phyloP scores from a whole-genome alignment of 2,888 invertebrate genomes.

The Ormia ochracea region DNA sequence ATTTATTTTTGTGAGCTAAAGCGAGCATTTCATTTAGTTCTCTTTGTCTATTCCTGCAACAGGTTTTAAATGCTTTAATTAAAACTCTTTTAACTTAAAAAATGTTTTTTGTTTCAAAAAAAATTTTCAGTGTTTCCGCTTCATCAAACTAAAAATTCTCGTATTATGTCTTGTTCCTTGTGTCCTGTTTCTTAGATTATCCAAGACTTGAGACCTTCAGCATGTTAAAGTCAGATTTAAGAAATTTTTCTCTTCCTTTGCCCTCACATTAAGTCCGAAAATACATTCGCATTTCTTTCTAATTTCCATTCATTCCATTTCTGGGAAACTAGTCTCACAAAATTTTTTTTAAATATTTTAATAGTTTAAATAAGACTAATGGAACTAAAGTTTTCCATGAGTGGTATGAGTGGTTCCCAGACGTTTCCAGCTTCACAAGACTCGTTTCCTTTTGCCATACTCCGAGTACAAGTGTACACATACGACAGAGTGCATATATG shows the following conservation, averaged over 20 bases:
- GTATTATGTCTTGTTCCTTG: no score
- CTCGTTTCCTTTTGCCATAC: neutral
- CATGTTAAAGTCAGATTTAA: neutral
- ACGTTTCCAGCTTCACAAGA: neutral
- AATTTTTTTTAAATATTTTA: no score
- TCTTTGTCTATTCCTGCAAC: neutral
- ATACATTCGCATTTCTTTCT: slow-evolving; percentile 13
- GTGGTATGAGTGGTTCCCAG: no score
- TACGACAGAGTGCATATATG: neutral
- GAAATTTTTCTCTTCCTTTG: slow-evolving; percentile 10
- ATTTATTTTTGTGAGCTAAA: neutral
- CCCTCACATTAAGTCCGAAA: slow-evolving; percentile 15
- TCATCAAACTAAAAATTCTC: no score
- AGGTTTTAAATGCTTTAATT: neutral
- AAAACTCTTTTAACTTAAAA: no score
- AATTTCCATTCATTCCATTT: neutral
- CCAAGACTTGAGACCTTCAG: neutral
- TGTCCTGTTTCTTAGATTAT: no score
- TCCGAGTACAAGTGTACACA: neutral
- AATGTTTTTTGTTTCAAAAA: no score
- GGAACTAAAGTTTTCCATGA: no score
- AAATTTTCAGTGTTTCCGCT: no score
- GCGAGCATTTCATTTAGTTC: neutral
- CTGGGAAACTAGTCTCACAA: no score
- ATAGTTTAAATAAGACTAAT: no score